These are phyloP conservation scores for Gnathonemus echidnorhynchus DNA, from an alignment of 2,113 vertebrate genomes.

Conservation along the genomic window DNA sequence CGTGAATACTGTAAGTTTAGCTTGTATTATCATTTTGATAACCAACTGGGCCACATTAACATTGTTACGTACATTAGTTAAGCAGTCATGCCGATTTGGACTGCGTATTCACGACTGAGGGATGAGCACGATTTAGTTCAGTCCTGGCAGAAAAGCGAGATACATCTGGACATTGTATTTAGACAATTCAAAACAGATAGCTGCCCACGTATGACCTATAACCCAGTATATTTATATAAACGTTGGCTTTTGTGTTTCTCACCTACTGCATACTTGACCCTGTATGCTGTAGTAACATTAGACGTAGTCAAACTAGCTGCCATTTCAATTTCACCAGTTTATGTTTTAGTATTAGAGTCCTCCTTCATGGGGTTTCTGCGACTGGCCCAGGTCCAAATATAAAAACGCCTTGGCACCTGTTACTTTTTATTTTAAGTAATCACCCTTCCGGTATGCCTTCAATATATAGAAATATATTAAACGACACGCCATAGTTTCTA, in stretches of 20 bases:
- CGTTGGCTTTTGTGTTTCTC: background rate
- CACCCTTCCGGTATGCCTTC: background rate
- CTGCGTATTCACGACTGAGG: background rate
- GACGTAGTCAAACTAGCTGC: background rate
- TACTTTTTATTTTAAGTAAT: background rate
- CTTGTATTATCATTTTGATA: background rate
- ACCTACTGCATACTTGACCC: background rate
- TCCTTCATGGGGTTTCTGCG: background rate
- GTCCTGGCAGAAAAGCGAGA: background rate
- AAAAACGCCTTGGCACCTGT: background rate
- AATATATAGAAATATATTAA: background rate
- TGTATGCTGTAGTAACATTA: background rate
- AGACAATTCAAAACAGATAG: background rate
- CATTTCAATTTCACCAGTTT: background rate
- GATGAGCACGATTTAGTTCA: background rate
- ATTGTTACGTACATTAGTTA: background rate
- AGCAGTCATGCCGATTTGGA: background rate
- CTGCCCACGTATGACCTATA: background rate
- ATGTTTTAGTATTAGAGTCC: background rate
- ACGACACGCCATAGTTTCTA: background rate
- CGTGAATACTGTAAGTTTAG: background rate
- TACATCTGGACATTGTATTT: background rate
- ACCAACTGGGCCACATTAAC: background rate
- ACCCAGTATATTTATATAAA: background rate
- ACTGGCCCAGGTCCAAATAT: background rate